These are phyloP conservation scores for Leuciscus idus DNA, from an alignment of 2,113 vertebrate species.

Conservation along the genomic window DNA sequence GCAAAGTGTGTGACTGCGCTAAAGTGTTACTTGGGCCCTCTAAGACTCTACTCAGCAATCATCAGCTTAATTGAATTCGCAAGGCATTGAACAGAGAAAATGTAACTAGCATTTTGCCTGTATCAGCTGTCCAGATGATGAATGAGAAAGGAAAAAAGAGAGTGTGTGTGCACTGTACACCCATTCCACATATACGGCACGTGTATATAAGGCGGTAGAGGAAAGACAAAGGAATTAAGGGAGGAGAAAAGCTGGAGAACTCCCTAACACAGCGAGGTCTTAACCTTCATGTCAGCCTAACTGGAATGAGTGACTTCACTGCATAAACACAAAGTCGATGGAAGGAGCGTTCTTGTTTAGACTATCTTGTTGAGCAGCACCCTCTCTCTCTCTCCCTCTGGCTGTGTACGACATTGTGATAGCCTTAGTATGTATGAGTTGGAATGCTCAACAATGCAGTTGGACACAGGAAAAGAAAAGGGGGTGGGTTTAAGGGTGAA, in stretches of 20 bases:
- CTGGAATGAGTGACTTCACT: constrained; percentile 62
- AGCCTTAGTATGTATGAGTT: constrained; percentile 30
- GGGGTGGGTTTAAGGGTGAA: constrained; percentile 18
- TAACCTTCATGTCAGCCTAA: constrained; percentile 46
- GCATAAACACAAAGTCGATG: constrained; percentile 53
- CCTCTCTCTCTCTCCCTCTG: constrained; percentile 24
- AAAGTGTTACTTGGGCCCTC: constrained; percentile 47
- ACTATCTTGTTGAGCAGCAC: background rate
- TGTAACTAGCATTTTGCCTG: constrained; percentile 51
- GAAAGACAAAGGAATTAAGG: constrained; percentile 29
- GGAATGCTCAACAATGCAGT: constrained; percentile 42
- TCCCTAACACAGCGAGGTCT: constrained; percentile 29
- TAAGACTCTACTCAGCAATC: constrained; percentile 49
- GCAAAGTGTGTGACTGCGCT: constrained; percentile 36
- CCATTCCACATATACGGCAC: background rate
- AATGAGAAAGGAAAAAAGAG: constrained; percentile 32
- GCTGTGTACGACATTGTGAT: constrained; percentile 38
- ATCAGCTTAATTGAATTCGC: constrained; percentile 54
- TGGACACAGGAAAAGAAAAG: constrained; percentile 24
- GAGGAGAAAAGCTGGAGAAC: background rate
- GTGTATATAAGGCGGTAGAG: background rate
- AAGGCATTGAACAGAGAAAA: constrained; percentile 49
- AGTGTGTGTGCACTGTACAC: background rate
- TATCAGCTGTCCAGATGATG: constrained; percentile 43
- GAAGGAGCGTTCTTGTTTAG: constrained; percentile 44